Conservation (phyloP, 1,140 invertebrate species). For the Metopolophium dirhodum region DNA sequence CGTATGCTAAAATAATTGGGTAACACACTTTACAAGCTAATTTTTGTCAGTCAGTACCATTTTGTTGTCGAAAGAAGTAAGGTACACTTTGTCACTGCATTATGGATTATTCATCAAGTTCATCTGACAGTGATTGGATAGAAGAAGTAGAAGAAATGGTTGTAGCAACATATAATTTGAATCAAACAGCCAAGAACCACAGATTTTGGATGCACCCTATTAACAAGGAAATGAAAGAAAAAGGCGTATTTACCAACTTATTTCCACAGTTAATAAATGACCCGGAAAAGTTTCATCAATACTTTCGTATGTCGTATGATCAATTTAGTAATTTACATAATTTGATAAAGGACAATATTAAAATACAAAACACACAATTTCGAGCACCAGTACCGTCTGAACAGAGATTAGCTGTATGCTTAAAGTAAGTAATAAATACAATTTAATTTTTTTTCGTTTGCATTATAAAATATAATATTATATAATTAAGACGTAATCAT, state of each 20-base stretch:
- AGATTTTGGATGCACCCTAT: background rate
- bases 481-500: too few relatives aligned
- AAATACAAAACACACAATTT: background rate
- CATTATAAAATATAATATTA: too few relatives aligned
- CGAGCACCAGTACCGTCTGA: background rate
- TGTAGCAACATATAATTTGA: background rate
- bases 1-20: background rate
- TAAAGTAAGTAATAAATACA: background rate
- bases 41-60: background rate
- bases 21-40: background rate
- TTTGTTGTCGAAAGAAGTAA: background rate
- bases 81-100: background rate
- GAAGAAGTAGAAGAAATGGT: background rate
- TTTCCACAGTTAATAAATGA: constrained; percentile 3
- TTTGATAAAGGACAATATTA: background rate
- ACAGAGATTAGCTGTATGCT: background rate
- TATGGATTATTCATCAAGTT: background rate
- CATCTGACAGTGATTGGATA: background rate
- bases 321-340: background rate
- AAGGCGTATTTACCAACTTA: background rate
- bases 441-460: too few relatives aligned
- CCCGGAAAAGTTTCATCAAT: background rate
- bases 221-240: background rate
- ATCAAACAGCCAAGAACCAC: background rate
- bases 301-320: background rate